A percentile compares a stretch with the other conserved stretches of the same genome.
Conservation (phyloP, 1,140 invertebrate species). For the Dryas iulia region DNA sequence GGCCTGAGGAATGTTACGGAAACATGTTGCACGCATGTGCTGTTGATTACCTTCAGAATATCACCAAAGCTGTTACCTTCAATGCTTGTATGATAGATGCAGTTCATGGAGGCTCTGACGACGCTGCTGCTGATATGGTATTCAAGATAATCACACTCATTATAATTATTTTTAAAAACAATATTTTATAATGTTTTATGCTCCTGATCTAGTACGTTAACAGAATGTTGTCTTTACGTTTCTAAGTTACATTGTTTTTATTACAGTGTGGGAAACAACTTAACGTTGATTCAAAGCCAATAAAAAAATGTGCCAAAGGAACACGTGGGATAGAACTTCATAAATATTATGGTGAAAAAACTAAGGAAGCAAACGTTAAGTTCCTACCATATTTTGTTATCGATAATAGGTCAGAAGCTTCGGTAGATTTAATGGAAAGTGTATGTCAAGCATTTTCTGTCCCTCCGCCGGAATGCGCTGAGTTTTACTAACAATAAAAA, state of each 20-base stretch:
- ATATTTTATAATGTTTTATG: not conserved
- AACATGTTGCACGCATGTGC: conserved; percentile 85
- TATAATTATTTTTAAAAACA: not conserved
- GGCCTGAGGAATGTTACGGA: conserved; percentile 83
- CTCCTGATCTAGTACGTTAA: not conserved
- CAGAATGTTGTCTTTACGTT: too few species aligned
- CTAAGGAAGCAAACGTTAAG: conserved; percentile 38
- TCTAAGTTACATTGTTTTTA: not conserved
- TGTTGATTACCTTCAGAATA: conserved; percentile 64
- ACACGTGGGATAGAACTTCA: conserved; percentile 45
- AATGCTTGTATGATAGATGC: conserved; percentile 55
- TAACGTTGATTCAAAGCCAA: conserved; percentile 38
- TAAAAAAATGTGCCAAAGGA: conserved; percentile 55
- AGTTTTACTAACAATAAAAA: not conserved
- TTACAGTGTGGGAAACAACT: not conserved
- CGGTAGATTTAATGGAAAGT: conserved; percentile 39
- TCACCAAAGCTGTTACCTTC: conserved; percentile 41
- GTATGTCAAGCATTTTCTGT: conserved; percentile 40
- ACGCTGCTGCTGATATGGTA: conserved; percentile 50
- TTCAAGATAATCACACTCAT: not conserved
- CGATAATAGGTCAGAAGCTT: conserved; percentile 40
- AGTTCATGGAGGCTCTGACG: conserved; percentile 41
- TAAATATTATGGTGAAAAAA: conserved; percentile 55
- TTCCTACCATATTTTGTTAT: conserved; percentile 57
- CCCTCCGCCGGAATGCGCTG: conserved; percentile 16